A percentile compares a stretch with the other conserved stretches of the same genome.
Conservation (phyloP, 2,113 vertebrate genomes). For the Xiphophorus hellerii region DNA sequence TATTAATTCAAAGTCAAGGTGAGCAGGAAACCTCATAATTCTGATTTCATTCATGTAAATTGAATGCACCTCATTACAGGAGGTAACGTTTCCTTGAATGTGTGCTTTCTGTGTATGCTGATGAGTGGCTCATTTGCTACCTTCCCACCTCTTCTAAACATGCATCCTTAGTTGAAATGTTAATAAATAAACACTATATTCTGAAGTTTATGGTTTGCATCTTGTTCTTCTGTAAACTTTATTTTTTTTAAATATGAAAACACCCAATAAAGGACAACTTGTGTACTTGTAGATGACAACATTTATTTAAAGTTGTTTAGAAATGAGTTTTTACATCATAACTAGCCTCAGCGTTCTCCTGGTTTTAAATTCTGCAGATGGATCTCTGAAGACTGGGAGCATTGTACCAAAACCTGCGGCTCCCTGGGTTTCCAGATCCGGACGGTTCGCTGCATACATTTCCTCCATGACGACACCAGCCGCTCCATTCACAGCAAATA, state of each 20-base stretch:
- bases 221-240: neutral
- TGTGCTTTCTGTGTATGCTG: neutral
- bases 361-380: constrained; percentile 79
- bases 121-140: neutral
- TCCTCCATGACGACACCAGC: constrained; percentile 84
- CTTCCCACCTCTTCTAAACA: neutral
- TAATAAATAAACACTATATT: neutral
- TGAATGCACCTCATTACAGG: neutral
- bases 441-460: constrained; percentile 90
- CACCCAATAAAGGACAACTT: too few species aligned
- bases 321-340: neutral
- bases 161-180: neutral
- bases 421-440: constrained; percentile 91
- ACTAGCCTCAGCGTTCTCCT: neutral
- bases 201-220: neutral
- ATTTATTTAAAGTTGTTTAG: neutral
- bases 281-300: too few species aligned
- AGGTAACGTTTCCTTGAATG: neutral
- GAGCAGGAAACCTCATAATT: neutral
- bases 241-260: too few species aligned
- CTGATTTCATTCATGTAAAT: neutral
- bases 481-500: constrained; percentile 92
- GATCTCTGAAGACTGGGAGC: constrained; percentile 92
- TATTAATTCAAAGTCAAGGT: neutral
- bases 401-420: constrained; percentile 94